Percentiles rank a stretch among this genome's conserved stretches.
Conservation (phyloP, 2,888 invertebrate genomes). For the Rhingia rostrata region DNA sequence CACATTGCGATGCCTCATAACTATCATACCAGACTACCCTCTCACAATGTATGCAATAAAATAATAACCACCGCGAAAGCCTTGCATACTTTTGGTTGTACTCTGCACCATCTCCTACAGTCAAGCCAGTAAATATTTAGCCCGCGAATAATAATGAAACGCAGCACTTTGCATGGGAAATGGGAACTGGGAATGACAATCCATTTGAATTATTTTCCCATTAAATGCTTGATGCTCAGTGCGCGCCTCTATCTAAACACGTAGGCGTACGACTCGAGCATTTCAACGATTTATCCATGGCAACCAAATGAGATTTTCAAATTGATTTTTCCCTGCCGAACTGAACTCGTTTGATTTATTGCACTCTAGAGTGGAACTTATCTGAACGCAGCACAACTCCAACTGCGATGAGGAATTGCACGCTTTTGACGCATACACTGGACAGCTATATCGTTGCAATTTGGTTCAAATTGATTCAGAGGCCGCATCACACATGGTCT, state of each 20-base stretch:
- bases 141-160: no score
- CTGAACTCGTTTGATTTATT: slow-evolving; percentile 47
- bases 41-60: no score
- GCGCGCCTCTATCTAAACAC: slow-evolving; percentile 6
- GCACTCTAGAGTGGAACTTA: slow-evolving; percentile 32
- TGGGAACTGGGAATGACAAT: neutral
- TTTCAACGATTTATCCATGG: slow-evolving; percentile 27
- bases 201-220: slow-evolving; percentile 41
- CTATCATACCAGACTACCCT: no score
- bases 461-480: slow-evolving; percentile 36
- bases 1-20: no score
- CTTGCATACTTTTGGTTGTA: no score
- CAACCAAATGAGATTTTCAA: slow-evolving; percentile 50
- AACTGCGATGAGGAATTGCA: slow-evolving; percentile 32
- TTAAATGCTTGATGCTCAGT: slow-evolving; percentile 9
- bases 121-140: no score
- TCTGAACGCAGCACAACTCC: slow-evolving; percentile 13
- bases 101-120: no score
- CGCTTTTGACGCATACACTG: slow-evolving; percentile 5
- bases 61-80: no score
- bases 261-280: slow-evolving; percentile 39
- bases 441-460: slow-evolving; percentile 3
- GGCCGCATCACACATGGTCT: neutral
- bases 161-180: slow-evolving; percentile 11
- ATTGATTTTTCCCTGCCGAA: slow-evolving; percentile 46